A percentile compares a stretch with the other conserved stretches of the same genome.
Evolutionary conservation across 2,113 vertebrate species (phyloP).

Genomic region (Steatornis caripensis): DNA sequence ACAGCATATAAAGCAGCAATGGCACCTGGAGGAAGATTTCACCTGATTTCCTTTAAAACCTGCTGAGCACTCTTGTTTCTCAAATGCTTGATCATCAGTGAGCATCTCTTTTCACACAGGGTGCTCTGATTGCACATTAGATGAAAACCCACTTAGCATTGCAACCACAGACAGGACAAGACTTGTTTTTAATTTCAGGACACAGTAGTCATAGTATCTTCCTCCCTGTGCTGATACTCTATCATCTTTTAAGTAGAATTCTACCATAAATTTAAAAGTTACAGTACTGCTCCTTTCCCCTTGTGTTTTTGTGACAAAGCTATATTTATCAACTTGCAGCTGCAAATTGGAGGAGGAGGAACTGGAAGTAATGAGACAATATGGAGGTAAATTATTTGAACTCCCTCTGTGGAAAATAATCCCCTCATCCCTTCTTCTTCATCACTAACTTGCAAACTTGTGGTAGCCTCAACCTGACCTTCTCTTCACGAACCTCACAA

Average conservation of each 20-base stretch:
- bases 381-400: neutral
- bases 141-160: neutral
- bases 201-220: neutral
- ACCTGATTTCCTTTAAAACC: neutral
- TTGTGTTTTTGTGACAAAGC: neutral
- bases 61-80: neutral
- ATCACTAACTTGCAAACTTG: neutral
- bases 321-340: neutral
- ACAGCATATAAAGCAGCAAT: neutral
- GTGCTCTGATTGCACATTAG: neutral
- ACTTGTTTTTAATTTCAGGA: neutral
- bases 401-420: neutral
- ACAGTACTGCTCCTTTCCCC: neutral
- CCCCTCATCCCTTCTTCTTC: neutral
- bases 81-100: neutral
- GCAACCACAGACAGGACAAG: neutral
- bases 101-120: neutral
- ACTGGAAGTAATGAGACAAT: neutral
- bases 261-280: neutral
- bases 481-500: accelerated
- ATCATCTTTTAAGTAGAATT: neutral
- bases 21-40: neutral
- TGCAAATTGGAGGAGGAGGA: neutral
- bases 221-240: neutral
- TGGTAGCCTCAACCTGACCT: neutral